These are phyloP conservation scores for Arctia plantaginis DNA, from an alignment of 2,888 invertebrate species.

Conservation along the genomic window DNA sequence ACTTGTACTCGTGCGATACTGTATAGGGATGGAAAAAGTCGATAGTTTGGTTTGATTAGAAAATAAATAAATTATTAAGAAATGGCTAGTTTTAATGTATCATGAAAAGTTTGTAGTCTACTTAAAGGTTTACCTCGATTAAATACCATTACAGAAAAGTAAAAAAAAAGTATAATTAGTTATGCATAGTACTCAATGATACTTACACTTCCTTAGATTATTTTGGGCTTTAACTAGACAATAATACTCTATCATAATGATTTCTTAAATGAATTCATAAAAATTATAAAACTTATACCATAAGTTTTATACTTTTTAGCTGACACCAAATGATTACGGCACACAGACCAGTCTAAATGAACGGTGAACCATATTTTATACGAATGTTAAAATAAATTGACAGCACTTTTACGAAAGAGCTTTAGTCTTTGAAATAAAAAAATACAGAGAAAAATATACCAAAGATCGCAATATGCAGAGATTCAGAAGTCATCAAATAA, in stretches of 20 bases:
- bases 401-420: background rate
- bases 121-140: background rate
- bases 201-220: too few relatives aligned
- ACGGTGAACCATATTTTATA: too few relatives aligned
- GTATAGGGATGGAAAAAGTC: constrained; percentile 45
- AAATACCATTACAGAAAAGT: background rate
- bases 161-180: background rate
- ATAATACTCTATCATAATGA: background rate
- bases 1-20: constrained; percentile 61
- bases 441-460: too few relatives aligned
- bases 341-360: too few relatives aligned
- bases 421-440: too few relatives aligned
- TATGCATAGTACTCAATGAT: background rate
- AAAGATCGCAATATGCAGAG: background rate
- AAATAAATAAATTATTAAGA: background rate
- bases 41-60: constrained; percentile 28
- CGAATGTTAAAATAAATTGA: too few relatives aligned
- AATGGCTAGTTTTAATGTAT: background rate
- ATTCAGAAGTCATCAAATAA: background rate
- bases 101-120: background rate
- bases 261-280: background rate
- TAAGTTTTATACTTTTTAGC: too few relatives aligned
- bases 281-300: background rate
- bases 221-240: background rate
- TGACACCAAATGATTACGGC: background rate